Percentiles rank a stretch among this genome's conserved stretches.
Conservation (phyloP, 2,113 vertebrate species). For the Pogona vitticeps region DNA sequence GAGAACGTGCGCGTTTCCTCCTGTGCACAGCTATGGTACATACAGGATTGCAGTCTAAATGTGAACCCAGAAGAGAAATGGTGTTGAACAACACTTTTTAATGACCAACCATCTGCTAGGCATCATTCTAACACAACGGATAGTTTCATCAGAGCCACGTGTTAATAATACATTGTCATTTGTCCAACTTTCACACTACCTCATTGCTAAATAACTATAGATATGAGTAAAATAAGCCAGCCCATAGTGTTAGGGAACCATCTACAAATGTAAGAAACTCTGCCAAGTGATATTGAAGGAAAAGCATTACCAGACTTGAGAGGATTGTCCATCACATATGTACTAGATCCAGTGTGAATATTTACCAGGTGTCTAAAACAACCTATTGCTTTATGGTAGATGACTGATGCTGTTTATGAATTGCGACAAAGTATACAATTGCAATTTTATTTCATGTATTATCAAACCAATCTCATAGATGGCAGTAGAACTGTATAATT, state of each 20-base stretch:
- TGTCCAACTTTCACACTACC: not conserved
- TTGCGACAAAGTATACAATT: not conserved
- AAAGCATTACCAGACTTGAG: not conserved
- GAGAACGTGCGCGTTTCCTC: not conserved
- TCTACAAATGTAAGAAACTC: not conserved
- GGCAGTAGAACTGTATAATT: slow-evolving; percentile 7
- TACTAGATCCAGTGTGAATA: slow-evolving; percentile 10
- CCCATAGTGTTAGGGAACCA: not conserved
- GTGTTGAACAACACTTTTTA: not conserved
- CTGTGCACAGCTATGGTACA: too few relatives aligned
- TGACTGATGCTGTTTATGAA: not conserved
- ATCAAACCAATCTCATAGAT: not conserved
- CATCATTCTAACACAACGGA: not conserved
- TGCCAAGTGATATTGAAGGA: not conserved
- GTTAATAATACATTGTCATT: not conserved
- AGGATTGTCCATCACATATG: slow-evolving; percentile 2
- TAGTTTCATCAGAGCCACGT: not conserved
- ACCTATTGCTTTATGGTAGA: not conserved
- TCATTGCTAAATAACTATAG: not conserved
- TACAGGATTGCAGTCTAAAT: not conserved
- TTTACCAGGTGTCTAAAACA: not conserved
- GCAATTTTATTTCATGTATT: not conserved
- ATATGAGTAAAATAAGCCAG: not conserved
- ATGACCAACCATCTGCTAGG: not conserved
- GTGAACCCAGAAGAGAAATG: not conserved